Base-by-base conservation (phyloP, 2,797 vertebrate species). In the Hydrophis major region DNA sequence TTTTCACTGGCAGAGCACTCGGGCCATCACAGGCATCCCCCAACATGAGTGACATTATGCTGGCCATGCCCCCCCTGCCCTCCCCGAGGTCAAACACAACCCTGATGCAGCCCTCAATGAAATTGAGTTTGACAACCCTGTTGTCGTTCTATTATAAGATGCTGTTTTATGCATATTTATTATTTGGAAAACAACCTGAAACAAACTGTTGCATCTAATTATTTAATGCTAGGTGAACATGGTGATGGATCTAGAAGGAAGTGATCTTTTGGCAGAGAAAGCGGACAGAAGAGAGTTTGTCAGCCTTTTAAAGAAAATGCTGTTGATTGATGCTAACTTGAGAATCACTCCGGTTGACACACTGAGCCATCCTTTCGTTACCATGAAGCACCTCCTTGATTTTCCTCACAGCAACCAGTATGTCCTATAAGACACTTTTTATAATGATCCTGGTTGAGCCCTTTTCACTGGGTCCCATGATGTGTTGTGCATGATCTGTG, bases 361-460 rank as follows among this genome's bases (percentile, higher is more conserved):
- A 32, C 98, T 99, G 96, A 98, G 97, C 97, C 99, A 99, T 97
- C 98, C 99, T 92, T 99, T 99, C 97, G 98, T 99, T 97, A 99
- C 98, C 96, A 99, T 99, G 99, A 99, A 99, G 96, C 99, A 99
- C 97, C 98, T 99, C 97, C 98, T 99, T 3, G 99, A 99, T 98
- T 99, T 99, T 94, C 99, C 99, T 96, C 99, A 99, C 95, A 99
- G 99, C 98, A 99, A 98, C 98, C 99, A 99, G 99, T 99, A 98
- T 96, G 99, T 98, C 93, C n/a, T 28, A 63, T 88, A 94, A 90
- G 93, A 13, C 47, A 37, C 3, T 59, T 90, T n/a, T 89, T 55
- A 89, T 88, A 93, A 56, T 42, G 88, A 60, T 88, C 8, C 47
- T 86, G n/a, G 32, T 22, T 14, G 69, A 47, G 32, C 32, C 57